A percentile compares a stretch with the other conserved stretches of the same genome.
Conservation (phyloP, 2,888 invertebrate genomes). For the Eupithecia vulgata region DNA sequence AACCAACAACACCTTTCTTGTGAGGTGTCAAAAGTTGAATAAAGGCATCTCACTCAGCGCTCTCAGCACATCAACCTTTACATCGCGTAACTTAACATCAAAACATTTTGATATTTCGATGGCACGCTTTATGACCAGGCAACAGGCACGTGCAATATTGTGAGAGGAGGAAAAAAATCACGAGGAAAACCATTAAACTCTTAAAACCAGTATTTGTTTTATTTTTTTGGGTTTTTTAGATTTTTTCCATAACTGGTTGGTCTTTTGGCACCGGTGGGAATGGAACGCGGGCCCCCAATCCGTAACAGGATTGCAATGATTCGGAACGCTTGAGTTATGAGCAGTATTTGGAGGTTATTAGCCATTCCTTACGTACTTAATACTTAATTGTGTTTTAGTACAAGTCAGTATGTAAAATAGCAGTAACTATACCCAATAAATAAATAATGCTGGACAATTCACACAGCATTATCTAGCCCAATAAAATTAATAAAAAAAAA, state of each 20-base stretch:
- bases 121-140: neutral
- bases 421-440: too few species aligned
- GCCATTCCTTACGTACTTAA: too few species aligned
- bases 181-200: neutral
- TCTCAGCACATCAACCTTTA: neutral
- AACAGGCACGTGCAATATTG: neutral
- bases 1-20: neutral
- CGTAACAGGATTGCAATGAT: neutral
- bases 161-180: slow-evolving; percentile 1
- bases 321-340: too few species aligned
- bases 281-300: neutral
- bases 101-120: neutral
- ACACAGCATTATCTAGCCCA: too few species aligned
- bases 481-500: too few species aligned
- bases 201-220: neutral
- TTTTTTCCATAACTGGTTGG: neutral
- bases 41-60: neutral
- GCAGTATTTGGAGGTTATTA: too few species aligned
- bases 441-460: too few species aligned
- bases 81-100: neutral
- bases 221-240: neutral
- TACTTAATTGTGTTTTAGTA: too few species aligned
- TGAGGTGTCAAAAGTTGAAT: too few species aligned
- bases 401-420: too few species aligned
- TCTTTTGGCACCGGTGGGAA: neutral